phyloP scores from a whole-genome alignment of 1,140 invertebrate genomes.

The Lepidurus packardi region DNA sequence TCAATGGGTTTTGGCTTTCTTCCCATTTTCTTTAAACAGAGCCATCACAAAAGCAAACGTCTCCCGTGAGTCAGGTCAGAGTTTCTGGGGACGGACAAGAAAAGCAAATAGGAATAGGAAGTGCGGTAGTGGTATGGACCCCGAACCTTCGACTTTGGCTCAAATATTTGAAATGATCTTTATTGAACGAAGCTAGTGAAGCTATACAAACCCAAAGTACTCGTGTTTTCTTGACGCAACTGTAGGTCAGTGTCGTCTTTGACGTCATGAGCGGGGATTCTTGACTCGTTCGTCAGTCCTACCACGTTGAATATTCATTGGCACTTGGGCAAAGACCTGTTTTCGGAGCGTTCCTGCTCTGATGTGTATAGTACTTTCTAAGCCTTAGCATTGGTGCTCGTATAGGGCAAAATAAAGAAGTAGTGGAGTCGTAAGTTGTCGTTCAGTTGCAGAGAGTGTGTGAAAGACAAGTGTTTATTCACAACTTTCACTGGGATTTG shows the following conservation, averaged over 20 bases:
- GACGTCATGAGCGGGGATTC: too few species aligned
- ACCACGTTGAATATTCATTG: too few species aligned
- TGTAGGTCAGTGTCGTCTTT: too few species aligned
- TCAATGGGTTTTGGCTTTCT: background rate
- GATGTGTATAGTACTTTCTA: too few species aligned
- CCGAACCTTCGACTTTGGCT: background rate
- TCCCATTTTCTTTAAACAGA: conserved; percentile 15
- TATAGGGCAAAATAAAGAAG: background rate
- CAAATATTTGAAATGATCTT: background rate
- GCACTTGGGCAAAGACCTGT: too few species aligned
- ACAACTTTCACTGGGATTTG: background rate
- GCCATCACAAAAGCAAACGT: conserved; percentile 18
- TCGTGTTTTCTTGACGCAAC: too few species aligned
- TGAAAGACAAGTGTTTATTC: background rate
- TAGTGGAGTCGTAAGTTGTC: background rate
- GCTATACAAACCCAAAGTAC: too few species aligned
- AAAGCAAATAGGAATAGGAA: background rate
- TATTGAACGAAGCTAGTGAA: background rate
- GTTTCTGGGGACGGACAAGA: background rate
- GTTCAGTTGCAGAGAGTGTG: background rate
- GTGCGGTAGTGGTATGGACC: background rate
- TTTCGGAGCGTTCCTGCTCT: too few species aligned
- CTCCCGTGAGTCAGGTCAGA: background rate
- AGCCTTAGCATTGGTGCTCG: too few species aligned
- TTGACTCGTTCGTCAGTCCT: too few species aligned